These are phyloP conservation scores for Halcyon senegalensis DNA, from an alignment of 2,113 vertebrate species.

Conservation along the genomic window DNA sequence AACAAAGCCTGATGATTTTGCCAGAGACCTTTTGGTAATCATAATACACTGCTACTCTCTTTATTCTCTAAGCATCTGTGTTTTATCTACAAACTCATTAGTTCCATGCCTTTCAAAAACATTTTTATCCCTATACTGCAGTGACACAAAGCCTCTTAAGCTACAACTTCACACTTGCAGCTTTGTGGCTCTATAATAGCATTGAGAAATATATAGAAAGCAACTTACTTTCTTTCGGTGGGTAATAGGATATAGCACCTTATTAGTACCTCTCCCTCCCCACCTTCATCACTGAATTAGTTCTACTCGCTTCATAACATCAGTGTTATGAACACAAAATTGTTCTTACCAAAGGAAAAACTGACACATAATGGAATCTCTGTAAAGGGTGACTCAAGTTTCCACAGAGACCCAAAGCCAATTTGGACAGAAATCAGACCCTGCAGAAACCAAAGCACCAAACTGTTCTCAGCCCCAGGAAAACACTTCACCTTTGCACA, in stretches of 20 bases:
- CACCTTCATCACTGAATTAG: neutral
- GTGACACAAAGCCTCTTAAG: conserved; percentile 9
- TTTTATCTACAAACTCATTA: conserved; percentile 10
- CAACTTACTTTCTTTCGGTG: neutral
- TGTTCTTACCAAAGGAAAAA: neutral
- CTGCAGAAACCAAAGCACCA: neutral
- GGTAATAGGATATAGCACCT: neutral
- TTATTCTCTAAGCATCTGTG: neutral
- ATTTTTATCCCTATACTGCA: neutral
- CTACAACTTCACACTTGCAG: neutral
- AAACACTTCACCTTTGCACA: neutral
- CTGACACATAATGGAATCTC: neutral
- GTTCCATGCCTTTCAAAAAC: neutral
- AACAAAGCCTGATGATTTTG: neutral
- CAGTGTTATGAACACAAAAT: neutral
- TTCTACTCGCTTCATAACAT: neutral
- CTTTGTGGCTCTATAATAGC: neutral
- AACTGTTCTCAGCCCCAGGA: neutral
- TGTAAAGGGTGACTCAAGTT: neutral
- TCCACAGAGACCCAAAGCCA: neutral
- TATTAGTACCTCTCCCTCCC: neutral
- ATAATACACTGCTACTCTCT: neutral
- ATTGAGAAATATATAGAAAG: neutral
- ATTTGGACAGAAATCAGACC: neutral
- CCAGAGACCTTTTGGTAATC: conserved; percentile 2